phyloP scores from a whole-genome alignment of 2,797 vertebrate species.

The Threskiornis aethiopicus region DNA sequence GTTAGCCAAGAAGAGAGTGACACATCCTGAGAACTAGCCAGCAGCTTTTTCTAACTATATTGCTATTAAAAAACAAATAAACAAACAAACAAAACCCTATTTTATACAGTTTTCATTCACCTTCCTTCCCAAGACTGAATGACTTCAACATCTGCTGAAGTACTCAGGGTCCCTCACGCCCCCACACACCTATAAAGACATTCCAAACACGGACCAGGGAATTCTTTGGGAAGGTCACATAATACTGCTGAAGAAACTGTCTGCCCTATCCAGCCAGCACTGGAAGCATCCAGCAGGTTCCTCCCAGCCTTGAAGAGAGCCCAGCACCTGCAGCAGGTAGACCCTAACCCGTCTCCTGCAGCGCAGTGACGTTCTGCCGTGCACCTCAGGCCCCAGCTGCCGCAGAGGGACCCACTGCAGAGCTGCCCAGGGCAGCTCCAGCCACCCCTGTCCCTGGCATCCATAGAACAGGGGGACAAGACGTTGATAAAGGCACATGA shows the following conservation, averaged over 20 bases:
- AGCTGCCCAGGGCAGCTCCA: neutral
- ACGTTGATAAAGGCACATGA: neutral
- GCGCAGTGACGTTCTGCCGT: accelerated
- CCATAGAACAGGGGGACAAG: neutral
- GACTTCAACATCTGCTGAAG: neutral
- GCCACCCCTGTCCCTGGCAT: too few species aligned
- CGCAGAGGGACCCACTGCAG: neutral
- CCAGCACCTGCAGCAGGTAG: neutral
- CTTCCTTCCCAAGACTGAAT: neutral
- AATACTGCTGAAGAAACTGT: neutral
- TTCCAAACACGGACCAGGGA: neutral
- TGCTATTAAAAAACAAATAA: neutral
- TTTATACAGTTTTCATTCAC: neutral
- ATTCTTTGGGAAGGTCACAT: neutral
- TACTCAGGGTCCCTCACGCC: neutral
- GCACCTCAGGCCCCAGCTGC: neutral
- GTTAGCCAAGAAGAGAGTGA: neutral
- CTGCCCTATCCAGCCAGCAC: neutral
- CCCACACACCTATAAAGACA: neutral
- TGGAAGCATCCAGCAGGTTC: neutral
- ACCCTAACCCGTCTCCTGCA: accelerated
- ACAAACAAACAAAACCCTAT: neutral
- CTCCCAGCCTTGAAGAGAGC: neutral
- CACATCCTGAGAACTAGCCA: neutral
- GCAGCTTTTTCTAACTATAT: neutral